A percentile compares a stretch with the other conserved stretches of the same genome.
Evolutionary conservation across 53 echinoderm and acorn worm species (phyloP).

Genomic region (Stichopus horrens): DNA sequence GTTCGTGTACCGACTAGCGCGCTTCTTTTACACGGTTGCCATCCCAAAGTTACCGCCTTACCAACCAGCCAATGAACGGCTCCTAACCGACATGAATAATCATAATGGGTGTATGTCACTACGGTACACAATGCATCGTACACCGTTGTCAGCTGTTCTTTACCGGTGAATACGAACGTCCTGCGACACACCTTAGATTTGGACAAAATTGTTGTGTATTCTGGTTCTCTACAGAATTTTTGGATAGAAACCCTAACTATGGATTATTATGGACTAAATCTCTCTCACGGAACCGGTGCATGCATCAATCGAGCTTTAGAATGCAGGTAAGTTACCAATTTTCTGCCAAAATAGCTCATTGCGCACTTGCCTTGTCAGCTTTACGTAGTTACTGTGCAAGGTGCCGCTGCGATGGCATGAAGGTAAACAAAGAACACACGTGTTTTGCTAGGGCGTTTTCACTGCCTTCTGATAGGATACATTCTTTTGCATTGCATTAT

Average conservation of each 20-base stretch:
- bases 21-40: not conserved
- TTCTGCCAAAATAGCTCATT: conserved; percentile 8
- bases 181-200: conserved; percentile 43
- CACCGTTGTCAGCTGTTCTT: conserved; percentile 44
- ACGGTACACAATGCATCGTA: conserved; percentile 34
- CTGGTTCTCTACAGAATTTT: not conserved
- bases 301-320: not conserved
- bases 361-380: conserved; percentile 22
- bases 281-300: not conserved
- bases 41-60: conserved; percentile 1
- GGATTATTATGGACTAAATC: conserved; percentile 38
- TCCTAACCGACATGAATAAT: not conserved
- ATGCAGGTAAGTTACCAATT: conserved; percentile 10
- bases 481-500: conserved; percentile 9
- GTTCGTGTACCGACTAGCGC: not conserved
- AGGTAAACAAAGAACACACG: conserved; percentile 46
- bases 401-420: conserved; percentile 4
- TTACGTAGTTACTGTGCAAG: not conserved
- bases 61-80: not conserved
- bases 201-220: not conserved
- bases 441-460: conserved; percentile 42
- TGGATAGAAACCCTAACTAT: conserved; percentile 3
- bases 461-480: conserved; percentile 7
- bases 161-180: conserved; percentile 44
- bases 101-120: conserved; percentile 38